Conservation (phyloP, 2,113 vertebrate species). For the Tetrax tetrax region DNA sequence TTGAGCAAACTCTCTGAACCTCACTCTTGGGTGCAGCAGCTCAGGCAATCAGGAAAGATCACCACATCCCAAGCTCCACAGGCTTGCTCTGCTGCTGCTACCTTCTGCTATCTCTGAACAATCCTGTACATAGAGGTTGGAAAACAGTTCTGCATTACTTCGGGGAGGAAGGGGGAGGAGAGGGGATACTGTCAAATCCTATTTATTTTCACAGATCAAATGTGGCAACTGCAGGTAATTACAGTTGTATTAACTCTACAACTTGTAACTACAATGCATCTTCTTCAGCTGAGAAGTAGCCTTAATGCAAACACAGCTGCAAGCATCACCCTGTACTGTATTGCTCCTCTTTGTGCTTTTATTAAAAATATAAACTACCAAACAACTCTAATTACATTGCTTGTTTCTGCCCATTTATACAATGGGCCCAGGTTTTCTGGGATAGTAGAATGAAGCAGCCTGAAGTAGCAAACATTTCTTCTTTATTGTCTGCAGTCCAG, state of each 20-base stretch:
- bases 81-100: neutral
- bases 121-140: neutral
- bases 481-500: neutral
- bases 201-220: neutral
- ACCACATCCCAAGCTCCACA: rapidly evolving
- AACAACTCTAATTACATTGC: neutral
- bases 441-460: neutral
- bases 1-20: neutral
- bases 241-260: neutral
- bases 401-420: neutral
- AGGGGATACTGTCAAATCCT: neutral
- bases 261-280: neutral
- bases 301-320: neutral
- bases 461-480: neutral
- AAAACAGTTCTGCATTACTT: neutral
- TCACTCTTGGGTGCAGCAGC: neutral
- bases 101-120: neutral
- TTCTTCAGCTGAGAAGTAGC: neutral
- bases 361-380: neutral
- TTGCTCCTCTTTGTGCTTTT: neutral
- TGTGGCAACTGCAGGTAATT: neutral
- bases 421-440: neutral
- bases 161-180: neutral
- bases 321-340: neutral
- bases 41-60: neutral